Base-by-base conservation (phyloP, 1,140 invertebrate species). In the Papilio polytes region DNA sequence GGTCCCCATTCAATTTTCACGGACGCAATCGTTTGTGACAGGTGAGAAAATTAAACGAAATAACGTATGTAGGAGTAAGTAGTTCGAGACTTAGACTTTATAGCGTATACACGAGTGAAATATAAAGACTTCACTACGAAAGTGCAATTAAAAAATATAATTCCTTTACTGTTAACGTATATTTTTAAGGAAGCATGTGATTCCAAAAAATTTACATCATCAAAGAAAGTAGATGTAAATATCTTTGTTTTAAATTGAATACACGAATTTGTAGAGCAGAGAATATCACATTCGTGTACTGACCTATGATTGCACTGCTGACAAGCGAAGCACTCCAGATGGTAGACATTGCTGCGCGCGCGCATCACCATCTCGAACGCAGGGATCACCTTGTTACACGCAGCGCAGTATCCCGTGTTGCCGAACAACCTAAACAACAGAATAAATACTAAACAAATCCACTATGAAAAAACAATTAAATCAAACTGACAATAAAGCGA, bases 321-420 rank as follows among this genome's bases (percentile, higher is more conserved):
- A 94, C 99, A 99, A 66, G 99, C 98, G 93, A 99, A 99, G 95
- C 99, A 99, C 93, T 99, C 99, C 83, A 99, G 96, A 94, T 99
- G 99, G 93, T 99, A 99, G 59, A 99, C 99, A 92, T 99, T 99
- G 90, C 97, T 98, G 91, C 98, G 97, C 18, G 99, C 99, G 87
- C 98, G 96, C 99, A 99, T 99, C 80, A 99, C 99, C 98, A 99
- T 99, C 95, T 99, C 99, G 93, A 99, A 99, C 66, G 99, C 98
- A 6, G 99, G 99, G 93, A 99, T 99, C 88, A 98, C 98, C 96
- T 99, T 99, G 93, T 98, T 98, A 95, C 98, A 99, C 20, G 98
- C 98, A 48, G 98, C 98, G 96, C 99, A 99, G 93, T 98, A 98
- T 48, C 98, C 98, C n/a, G 97, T 98, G 86, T 97, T 98, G 51